phyloP scores from a whole-genome alignment of 2,113 vertebrate species.

The Camelus dromedarius region DNA sequence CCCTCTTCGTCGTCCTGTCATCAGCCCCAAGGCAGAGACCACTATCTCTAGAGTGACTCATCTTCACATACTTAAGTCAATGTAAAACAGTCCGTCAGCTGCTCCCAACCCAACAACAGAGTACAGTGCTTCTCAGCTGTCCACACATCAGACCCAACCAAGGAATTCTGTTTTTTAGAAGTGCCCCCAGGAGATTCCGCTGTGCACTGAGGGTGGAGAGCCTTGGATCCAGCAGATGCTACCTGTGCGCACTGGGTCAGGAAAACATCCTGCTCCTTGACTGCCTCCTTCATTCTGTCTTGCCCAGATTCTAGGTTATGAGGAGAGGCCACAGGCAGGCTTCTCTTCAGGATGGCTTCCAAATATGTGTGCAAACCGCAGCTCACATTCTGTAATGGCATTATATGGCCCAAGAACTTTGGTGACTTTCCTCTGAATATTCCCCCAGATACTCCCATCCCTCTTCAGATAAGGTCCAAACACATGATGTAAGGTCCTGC shows the following conservation, averaged over 20 bases:
- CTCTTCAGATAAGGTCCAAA: not conserved
- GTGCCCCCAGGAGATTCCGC: not conserved
- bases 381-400: not conserved
- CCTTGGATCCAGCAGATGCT: not conserved
- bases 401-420: not conserved
- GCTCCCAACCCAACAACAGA: not conserved
- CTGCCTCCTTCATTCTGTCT: not conserved
- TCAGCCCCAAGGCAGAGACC: not conserved
- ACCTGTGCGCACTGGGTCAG: not conserved
- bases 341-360: not conserved
- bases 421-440: not conserved
- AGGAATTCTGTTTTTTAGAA: not conserved
- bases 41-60: not conserved
- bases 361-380: not conserved
- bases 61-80: not conserved
- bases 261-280: not conserved
- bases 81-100: not conserved
- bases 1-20: not conserved
- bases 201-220: not conserved
- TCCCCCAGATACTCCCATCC: not conserved
- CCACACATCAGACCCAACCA: not conserved
- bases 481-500: not conserved
- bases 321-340: not conserved
- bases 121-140: not conserved
- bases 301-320: not conserved